Base-by-base conservation (phyloP, 2,888 invertebrate species). In the Mythimna loreyi region DNA sequence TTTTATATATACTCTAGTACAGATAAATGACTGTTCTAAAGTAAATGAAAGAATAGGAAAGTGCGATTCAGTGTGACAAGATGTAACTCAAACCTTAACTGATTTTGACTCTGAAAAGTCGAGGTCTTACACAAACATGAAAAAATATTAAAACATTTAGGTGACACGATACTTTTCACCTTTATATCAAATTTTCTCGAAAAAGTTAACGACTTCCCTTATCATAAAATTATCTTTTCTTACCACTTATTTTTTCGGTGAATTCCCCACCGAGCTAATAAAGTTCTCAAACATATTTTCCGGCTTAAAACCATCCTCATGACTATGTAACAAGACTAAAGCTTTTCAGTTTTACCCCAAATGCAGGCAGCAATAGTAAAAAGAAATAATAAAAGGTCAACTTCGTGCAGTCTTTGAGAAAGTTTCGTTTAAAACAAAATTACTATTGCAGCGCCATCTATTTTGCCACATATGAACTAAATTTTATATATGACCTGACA, bases 341-440 rank as follows among this genome's bases (percentile, higher is more conserved):
- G 63, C 63, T 81, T 75, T 83, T 71, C 66, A 76, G 81, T 70
- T 76, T 73, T 61, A 71, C 67, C 53, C 67, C 65, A 70, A 81
- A 80, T 70, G 70, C 65, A 72, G 28, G 30, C 45, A 30, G 47
- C 6, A 21, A 16, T 6, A n/a, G 13, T 4, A 11, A 0, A 36
- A 3, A 1, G 28, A 6, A 77, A 16, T 19, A 30, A 19, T 30
- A 79, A 19, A 67, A 74, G 43, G 8, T 45, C 1, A n/a, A 72
- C 19, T 58, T 45, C 7, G 6, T n/a, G 43, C 7, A 33, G 21
- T 23, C 21, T 8, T 16, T 23, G 11, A 45, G 43, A 56, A 21
- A 0, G 13, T 40, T 40, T 40, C 16, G 13, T 40, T 16, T 1
- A 19, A 0, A 40, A 40, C 5, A 40, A 16, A 40, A 19, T 13